Percentiles rank a stretch among this genome's conserved stretches.
Evolutionary conservation across 1,140 invertebrate species (phyloP).

Genomic region (Thrips palmi): DNA sequence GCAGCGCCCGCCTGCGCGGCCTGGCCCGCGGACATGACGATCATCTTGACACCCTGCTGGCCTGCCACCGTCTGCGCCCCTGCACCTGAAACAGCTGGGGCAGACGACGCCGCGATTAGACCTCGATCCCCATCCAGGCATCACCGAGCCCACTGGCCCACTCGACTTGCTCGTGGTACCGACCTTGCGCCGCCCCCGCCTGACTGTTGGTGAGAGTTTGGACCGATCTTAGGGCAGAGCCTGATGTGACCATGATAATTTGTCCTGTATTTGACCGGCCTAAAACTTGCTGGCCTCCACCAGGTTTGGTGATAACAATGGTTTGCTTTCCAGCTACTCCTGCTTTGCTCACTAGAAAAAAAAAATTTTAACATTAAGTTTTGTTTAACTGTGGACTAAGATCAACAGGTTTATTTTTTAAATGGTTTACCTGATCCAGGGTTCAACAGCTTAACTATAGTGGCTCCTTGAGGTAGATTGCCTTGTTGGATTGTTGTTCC

Average conservation of each 20-base stretch:
- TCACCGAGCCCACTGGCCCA: too few relatives aligned
- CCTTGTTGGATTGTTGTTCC: too few relatives aligned
- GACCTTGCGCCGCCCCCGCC: slow-evolving; percentile 23
- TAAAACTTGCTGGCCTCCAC: slow-evolving; percentile 31
- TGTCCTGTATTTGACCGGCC: slow-evolving; percentile 36
- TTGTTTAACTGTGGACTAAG: too few relatives aligned
- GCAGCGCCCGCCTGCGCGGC: too few relatives aligned
- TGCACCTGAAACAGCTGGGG: slow-evolving; percentile 8
- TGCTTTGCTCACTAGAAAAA: too few relatives aligned
- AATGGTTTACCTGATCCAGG: slow-evolving; percentile 22
- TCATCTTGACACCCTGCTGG: too few relatives aligned
- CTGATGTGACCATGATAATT: slow-evolving; percentile 53
- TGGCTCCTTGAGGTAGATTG: slow-evolving; percentile 37
- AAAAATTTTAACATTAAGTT: too few relatives aligned
- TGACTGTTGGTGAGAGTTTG: slow-evolving; percentile 40
- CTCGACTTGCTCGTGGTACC: neutral
- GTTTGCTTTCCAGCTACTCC: slow-evolving; percentile 30
- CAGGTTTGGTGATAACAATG: slow-evolving; percentile 42
- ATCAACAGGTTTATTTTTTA: neutral
- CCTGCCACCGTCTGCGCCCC: too few relatives aligned
- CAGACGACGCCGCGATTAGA: slow-evolving; percentile 25
- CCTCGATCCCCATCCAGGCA: slow-evolving; percentile 26
- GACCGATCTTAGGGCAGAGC: slow-evolving; percentile 37
- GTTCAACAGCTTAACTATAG: slow-evolving; percentile 69
- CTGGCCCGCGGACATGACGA: too few relatives aligned